These are phyloP conservation scores for Bryconaethiops microstoma DNA, from an alignment of 2,797 vertebrate species.

Conservation along the genomic window DNA sequence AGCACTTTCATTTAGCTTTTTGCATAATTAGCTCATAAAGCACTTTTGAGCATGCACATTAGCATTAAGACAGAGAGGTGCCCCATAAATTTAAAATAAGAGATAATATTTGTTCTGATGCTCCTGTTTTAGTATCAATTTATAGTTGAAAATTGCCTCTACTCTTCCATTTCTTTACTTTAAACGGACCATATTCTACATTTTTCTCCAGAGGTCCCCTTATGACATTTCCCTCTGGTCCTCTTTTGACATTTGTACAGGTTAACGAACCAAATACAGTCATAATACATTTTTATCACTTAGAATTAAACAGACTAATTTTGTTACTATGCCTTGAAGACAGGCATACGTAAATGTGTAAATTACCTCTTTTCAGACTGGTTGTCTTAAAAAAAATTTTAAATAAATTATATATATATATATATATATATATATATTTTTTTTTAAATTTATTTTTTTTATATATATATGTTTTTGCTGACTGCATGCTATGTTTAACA, in stretches of 20 bases:
- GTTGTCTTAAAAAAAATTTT: too few relatives aligned
- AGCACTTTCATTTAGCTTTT: slow-evolving; percentile 40
- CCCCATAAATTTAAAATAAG: slow-evolving; percentile 37
- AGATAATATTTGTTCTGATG: slow-evolving; percentile 32
- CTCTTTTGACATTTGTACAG: too few relatives aligned
- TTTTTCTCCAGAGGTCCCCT: not conserved
- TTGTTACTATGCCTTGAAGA: too few relatives aligned
- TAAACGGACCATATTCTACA: not conserved
- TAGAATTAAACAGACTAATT: not conserved
- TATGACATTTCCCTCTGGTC: too few relatives aligned
- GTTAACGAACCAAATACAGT: too few relatives aligned
- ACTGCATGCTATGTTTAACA: not conserved
- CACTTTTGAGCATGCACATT: slow-evolving; percentile 9
- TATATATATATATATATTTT: too few relatives aligned
- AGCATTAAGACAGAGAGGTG: slow-evolving; percentile 18
- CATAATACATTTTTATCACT: too few relatives aligned
- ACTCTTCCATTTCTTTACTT: not conserved
- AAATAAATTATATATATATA: too few relatives aligned
- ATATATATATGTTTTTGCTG: too few relatives aligned
- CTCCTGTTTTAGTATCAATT: slow-evolving; percentile 22
- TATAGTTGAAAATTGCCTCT: not conserved
- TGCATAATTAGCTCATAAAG: slow-evolving; percentile 51
- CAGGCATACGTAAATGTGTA: too few relatives aligned
- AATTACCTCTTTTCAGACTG: too few relatives aligned
- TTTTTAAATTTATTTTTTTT: too few relatives aligned